These are phyloP conservation scores for Cyrtorhinus lividipennis DNA, from an alignment of 1,140 invertebrate genomes.

Conservation along the genomic window DNA sequence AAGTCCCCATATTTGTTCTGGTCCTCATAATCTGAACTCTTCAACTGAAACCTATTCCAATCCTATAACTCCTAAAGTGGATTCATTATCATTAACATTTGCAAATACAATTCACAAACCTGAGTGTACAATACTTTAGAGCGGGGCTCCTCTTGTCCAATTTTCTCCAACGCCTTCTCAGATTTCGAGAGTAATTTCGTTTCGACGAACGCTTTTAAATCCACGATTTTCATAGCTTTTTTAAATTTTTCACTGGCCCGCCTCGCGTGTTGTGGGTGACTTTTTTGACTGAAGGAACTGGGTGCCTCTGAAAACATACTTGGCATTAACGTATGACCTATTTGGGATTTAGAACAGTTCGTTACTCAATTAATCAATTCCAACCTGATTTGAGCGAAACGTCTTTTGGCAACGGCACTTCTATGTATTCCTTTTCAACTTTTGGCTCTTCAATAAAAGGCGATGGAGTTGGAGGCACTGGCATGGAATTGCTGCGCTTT, in stretches of 20 bases:
- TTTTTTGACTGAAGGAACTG: slow-evolving; percentile 29
- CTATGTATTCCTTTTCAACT: slow-evolving; percentile 58
- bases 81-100: no score
- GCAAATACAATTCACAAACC: no score
- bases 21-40: no score
- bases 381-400: slow-evolving; percentile 39
- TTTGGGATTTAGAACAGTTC: no score
- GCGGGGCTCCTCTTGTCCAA: slow-evolving; percentile 59
- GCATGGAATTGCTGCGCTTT: slow-evolving; percentile 77
- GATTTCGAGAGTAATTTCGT: slow-evolving; percentile 81
- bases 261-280: slow-evolving; percentile 41
- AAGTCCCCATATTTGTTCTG: no score
- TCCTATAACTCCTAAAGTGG: no score
- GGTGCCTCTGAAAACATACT: slow-evolving; percentile 32
- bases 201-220: slow-evolving; percentile 76
- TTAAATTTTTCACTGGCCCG: slow-evolving; percentile 59
- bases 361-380: no score
- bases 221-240: slow-evolving; percentile 76
- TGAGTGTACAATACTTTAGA: slow-evolving; percentile 37
- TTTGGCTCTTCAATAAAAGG: slow-evolving; percentile 59
- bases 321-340: no score
- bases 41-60: no score
- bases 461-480: slow-evolving; percentile 83
- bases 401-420: slow-evolving; percentile 52
- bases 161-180: slow-evolving; percentile 78